A percentile compares a stretch with the other conserved stretches of the same genome.
phyloP scores from a whole-genome alignment of 2,888 invertebrate species.

The Latrodectus elegans region DNA sequence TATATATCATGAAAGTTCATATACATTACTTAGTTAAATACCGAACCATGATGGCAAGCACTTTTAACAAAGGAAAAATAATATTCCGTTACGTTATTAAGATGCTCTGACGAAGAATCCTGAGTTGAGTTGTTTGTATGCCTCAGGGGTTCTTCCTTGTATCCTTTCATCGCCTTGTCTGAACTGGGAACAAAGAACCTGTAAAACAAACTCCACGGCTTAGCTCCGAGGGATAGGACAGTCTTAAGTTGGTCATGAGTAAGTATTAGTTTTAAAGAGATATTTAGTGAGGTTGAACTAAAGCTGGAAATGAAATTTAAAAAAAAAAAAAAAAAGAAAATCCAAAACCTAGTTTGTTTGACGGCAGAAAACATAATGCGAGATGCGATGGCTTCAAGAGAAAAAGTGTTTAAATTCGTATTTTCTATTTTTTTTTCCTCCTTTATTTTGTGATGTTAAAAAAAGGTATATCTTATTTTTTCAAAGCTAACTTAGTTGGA shows the following conservation, averaged over 20 bases:
- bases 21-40: neutral
- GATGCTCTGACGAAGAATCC: slow-evolving; percentile 14
- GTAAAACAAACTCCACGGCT: slow-evolving; percentile 61
- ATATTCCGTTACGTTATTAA: slow-evolving; percentile 34
- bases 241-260: slow-evolving; percentile 19
- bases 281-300: slow-evolving; percentile 13
- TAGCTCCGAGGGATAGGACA: slow-evolving; percentile 7
- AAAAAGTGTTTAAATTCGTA: slow-evolving; percentile 48
- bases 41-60: neutral
- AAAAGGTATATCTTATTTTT: slow-evolving; percentile 10
- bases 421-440: slow-evolving; percentile 6
- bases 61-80: slow-evolving; percentile 42
- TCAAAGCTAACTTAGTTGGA: neutral
- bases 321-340: slow-evolving; percentile 8
- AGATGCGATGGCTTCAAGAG: slow-evolving; percentile 12
- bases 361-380: slow-evolving; percentile 22
- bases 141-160: slow-evolving; percentile 13
- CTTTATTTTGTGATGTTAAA: neutral
- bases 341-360: slow-evolving; percentile 46
- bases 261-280: slow-evolving; percentile 63
- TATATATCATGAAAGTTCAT: neutral
- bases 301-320: neutral
- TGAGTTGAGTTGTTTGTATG: slow-evolving; percentile 37
- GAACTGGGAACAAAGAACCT: slow-evolving; percentile 44
- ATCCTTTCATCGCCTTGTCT: slow-evolving; percentile 24